Base-by-base conservation (phyloP, 2,888 invertebrate genomes). In the Drosophila subsilvestris region DNA sequence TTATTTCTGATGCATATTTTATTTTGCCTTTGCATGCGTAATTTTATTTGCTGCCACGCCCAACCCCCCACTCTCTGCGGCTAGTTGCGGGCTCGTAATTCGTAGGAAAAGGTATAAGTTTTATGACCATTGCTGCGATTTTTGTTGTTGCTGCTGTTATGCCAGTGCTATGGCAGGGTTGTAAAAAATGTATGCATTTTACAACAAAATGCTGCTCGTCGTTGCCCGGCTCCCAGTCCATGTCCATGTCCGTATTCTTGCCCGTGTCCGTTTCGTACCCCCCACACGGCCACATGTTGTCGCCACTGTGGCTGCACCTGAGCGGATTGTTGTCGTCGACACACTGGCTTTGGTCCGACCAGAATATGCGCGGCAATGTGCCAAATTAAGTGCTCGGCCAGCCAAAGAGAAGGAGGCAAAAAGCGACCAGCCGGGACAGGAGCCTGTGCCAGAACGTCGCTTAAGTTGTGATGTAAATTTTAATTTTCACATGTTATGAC, bases 391-490 rank as follows among this genome's bases (percentile, higher is more conserved):
- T 84, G 81, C 79, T 84, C 76, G 58, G 71, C 58, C 62, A 70
- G 55, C 75, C 63, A 69, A 66, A 62, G 56, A 49, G 65, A 51
- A 63, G 43, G 18, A 12, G 22, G 17, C 37, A 17, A 42, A 43
- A 53, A 58, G 51, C 25, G 22, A 22, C 43, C 9, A 29, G 29
- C 32, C 48, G 50, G 57, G 57, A 65, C 63, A 54, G 53, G 63
- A 51, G 58, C 49, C 77, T 51, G 72, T 53, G 57, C 63, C 80
- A 54, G 65, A 54, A 59, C 63, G 72, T 54, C 80, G 86, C 76
- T 83, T 83, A 86, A 86, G 85, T 81, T 83, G 86, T 75, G 86
- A 76, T 81, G 81, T 84, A 81, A 79, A 83, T 86, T 86, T 86
- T 84, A 84, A 83, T 83, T 83, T 83, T 71, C 81, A 73, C 85